A percentile compares a stretch with the other conserved stretches of the same genome.
Conservation (phyloP, 2,113 vertebrate species). For the Trochalopteron elliotii region DNA sequence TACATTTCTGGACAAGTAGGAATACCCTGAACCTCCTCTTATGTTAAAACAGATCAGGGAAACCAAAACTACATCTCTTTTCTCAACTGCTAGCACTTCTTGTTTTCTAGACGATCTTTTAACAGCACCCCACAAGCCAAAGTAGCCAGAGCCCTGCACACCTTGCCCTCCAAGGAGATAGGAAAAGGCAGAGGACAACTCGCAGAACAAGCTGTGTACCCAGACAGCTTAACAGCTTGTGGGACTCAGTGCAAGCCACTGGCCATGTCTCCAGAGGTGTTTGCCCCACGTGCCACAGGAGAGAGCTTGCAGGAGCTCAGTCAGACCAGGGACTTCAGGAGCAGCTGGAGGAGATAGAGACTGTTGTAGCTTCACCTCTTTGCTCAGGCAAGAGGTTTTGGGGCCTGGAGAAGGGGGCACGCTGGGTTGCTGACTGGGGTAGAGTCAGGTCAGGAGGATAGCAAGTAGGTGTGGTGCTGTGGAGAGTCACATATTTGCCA, state of each 20-base stretch:
- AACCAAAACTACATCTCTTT: neutral
- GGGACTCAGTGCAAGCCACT: neutral
- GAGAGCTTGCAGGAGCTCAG: neutral
- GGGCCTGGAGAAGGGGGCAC: neutral
- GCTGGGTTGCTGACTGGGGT: neutral
- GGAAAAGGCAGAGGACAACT: neutral
- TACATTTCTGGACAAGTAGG: neutral
- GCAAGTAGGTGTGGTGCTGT: neutral
- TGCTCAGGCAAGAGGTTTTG: neutral
- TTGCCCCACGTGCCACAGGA: neutral
- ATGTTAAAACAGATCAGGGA: neutral
- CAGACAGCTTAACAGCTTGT: neutral
- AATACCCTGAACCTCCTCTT: neutral
- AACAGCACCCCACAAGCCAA: neutral
- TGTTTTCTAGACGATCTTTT: neutral
- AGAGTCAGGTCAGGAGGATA: neutral
- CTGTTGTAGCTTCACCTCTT: neutral
- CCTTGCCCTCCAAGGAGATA: neutral
- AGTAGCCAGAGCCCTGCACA: neutral
- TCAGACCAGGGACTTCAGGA: neutral
- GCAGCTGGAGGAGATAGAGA: neutral
- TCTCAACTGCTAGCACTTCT: neutral
- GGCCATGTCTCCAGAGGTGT: neutral
- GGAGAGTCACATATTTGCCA: accelerated
- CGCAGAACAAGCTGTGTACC: neutral